Evolutionary conservation across 2,888 invertebrate genomes (phyloP), one percentile per base, ranked within the genome.

Genomic region (Mythimna pallens): DNA sequence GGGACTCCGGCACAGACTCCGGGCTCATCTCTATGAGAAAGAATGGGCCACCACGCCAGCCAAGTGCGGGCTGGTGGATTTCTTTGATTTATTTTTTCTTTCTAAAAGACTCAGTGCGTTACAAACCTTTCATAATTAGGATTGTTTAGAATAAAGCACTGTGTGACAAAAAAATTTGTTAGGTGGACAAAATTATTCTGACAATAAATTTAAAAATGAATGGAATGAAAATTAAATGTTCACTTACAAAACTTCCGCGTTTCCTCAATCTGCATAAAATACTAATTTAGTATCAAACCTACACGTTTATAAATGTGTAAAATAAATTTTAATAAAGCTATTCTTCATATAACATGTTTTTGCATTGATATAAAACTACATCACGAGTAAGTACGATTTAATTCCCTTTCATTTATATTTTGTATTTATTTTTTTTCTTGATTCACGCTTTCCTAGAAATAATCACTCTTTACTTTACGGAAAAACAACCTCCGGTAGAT

Each of bases 271-370:
- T 25, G 20, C 47, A 62, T 59, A 30, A 65, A 57, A 52, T 61
- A 22, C 12, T 10, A 76, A 75, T 78, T 57, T 50, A 30, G n/a
- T 65, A 3, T 43, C 34, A 54, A 43, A 50, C 10, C 54, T 50
- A 47, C 8, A 34, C 57, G 43, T 82, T 82, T 67, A 54, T 20
- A 43, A 58, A 64, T 43, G 10, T 52, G 9, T 64, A 20, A 22
- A 47, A 47, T 47, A 55, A 36, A n/a, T 2, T 14, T 74, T 65
- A 17, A 22, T 80, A 67, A 69, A 65, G 61, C 43, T 54, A 25
- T 9, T 22, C 50, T 57, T 68, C n/a, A 52, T 57, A 74, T 55
- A 22, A 58, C 54, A 65, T 22, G 65, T 54, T 72, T 76, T 70
- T 12, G 17, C 3, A 43, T 34, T 30, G 20, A n/a, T 17, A 7